phyloP scores from a whole-genome alignment of 2,888 invertebrate genomes.

The Eugnorisma glareosa region DNA sequence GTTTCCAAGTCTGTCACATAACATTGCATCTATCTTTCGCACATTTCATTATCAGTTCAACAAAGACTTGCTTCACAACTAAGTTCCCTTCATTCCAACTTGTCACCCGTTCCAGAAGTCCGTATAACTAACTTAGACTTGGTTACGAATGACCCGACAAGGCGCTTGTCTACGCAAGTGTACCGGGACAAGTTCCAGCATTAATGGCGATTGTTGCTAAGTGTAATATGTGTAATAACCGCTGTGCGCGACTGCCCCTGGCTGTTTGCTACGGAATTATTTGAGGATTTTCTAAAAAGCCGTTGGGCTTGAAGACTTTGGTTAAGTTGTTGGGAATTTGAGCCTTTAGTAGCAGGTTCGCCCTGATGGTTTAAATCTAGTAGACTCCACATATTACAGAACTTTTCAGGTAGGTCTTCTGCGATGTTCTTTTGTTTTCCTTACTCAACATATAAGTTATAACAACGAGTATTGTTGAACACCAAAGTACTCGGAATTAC shows the following conservation, averaged over 20 bases:
- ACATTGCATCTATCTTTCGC: conserved; percentile 28
- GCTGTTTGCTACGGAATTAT: conserved; percentile 47
- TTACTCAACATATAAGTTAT: no score
- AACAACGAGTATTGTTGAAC: neutral
- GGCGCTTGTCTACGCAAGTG: conserved; percentile 83
- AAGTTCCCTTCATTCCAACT: conserved; percentile 48
- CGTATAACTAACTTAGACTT: conserved; percentile 58
- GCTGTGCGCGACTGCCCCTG: conserved; percentile 53
- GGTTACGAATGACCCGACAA: conserved; percentile 81
- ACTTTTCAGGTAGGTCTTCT: neutral
- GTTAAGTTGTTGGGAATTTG: neutral
- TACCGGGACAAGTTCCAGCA: conserved; percentile 82
- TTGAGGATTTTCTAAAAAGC: conserved; percentile 57
- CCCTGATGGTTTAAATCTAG: no score
- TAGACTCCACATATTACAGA: neutral
- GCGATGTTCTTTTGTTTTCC: neutral
- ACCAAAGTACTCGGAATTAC: neutral
- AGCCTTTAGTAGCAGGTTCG: neutral
- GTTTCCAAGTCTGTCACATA: conserved; percentile 37
- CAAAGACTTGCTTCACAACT: conserved; percentile 43
- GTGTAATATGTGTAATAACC: conserved; percentile 88
- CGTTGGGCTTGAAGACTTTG: conserved; percentile 19
- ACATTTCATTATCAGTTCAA: conserved; percentile 50
- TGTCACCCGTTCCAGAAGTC: conserved; percentile 40
- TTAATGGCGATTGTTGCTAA: conserved; percentile 87